Conservation (phyloP, 1,140 invertebrate genomes). For the Papilio aristodemus region DNA sequence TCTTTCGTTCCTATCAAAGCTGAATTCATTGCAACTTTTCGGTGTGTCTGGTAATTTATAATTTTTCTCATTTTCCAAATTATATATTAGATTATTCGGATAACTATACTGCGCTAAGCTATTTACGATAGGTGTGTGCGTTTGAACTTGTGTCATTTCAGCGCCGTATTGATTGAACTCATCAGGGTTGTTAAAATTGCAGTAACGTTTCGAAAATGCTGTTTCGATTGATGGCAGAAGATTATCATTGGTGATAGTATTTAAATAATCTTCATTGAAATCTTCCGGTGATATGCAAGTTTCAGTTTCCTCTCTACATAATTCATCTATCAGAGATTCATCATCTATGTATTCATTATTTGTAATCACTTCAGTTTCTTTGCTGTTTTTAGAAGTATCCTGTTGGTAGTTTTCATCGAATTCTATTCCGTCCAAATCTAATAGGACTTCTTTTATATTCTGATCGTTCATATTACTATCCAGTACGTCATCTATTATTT, state of each 20-base stretch:
- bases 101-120: conserved; percentile 76
- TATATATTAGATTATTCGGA: conserved; percentile 72
- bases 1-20: conserved; percentile 62
- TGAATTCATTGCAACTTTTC: conserved; percentile 72
- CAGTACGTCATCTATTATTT: conserved; percentile 65
- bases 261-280: conserved; percentile 68
- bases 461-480: conserved; percentile 68
- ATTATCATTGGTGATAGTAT: conserved; percentile 55
- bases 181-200: conserved; percentile 64
- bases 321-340: conserved; percentile 69
- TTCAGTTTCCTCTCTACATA: conserved; percentile 71
- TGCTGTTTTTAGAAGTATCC: conserved; percentile 50
- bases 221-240: conserved; percentile 74
- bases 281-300: conserved; percentile 63
- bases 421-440: conserved; percentile 73
- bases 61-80: conserved; percentile 60
- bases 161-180: conserved; percentile 51
- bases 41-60: conserved; percentile 70
- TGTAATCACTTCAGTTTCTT: conserved; percentile 44
- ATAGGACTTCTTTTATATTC: conserved; percentile 71
- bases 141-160: conserved; percentile 41
- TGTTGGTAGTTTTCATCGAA: conserved; percentile 64
- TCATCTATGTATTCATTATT: conserved; percentile 74
- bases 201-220: conserved; percentile 76
- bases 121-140: conserved; percentile 50